Conservation (phyloP, 2,797 vertebrate species). For the Hippocampus kuda region DNA sequence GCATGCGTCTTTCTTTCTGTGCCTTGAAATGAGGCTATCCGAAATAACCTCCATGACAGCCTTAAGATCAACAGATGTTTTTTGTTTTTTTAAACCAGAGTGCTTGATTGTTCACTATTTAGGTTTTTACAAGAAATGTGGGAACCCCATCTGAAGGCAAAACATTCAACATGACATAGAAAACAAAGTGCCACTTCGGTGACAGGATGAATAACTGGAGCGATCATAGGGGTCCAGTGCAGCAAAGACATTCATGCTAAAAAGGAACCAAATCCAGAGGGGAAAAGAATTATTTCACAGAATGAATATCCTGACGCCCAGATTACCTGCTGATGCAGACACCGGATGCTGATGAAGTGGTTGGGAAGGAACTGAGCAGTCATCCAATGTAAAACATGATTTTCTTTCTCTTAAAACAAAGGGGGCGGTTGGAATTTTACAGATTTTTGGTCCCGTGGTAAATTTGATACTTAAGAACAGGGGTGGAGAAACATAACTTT, state of each 20-base stretch:
- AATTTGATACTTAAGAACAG: slow-evolving; percentile 1
- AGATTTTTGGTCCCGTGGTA: slow-evolving; percentile 28
- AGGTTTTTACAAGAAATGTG: slow-evolving; percentile 43
- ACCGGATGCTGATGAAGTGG: slow-evolving; percentile 10
- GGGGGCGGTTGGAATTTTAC: slow-evolving; percentile 3
- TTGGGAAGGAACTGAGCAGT: slow-evolving; percentile 5
- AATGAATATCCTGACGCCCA: background rate
- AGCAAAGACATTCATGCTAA: slow-evolving; percentile 37
- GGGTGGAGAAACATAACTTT: background rate
- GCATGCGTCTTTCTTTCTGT: slow-evolving; percentile 49
- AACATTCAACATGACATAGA: slow-evolving; percentile 40
- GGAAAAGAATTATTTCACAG: slow-evolving; percentile 3
- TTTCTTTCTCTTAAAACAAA: background rate
- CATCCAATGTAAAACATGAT: background rate
- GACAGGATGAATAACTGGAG: slow-evolving; percentile 21
- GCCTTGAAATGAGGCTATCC: slow-evolving; percentile 38
- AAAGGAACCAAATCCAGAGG: slow-evolving; percentile 11
- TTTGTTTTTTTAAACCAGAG: slow-evolving; percentile 44
- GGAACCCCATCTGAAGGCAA: slow-evolving; percentile 41
- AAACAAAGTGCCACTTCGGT: slow-evolving; percentile 37
- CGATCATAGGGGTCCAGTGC: slow-evolving; percentile 4
- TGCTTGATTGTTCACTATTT: slow-evolving; percentile 31
- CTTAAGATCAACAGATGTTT: slow-evolving; percentile 40
- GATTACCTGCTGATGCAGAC: slow-evolving; percentile 1
- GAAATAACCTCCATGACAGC: slow-evolving; percentile 39